A percentile compares a stretch with the other conserved stretches of the same genome.
Evolutionary conservation across 2,113 vertebrate species (phyloP).

Genomic region (Rhinolophus sinicus): DNA sequence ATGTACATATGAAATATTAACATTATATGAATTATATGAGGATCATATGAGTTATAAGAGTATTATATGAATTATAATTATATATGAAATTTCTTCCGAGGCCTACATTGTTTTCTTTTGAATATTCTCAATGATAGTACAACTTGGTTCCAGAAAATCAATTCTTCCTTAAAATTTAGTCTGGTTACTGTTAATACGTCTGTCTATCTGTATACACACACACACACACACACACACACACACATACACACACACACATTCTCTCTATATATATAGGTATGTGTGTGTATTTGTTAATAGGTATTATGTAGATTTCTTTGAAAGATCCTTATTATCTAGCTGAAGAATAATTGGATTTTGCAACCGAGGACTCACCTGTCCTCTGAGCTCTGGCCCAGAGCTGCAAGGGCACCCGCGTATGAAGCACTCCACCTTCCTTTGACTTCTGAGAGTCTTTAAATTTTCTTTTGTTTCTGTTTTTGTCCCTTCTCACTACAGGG

Average conservation of each 20-base stretch:
- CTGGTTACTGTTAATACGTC: background rate
- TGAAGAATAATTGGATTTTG: background rate
- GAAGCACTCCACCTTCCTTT: background rate
- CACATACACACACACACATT: rapidly evolving
- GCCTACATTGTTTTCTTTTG: background rate
- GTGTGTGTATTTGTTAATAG: background rate
- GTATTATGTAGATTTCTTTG: background rate
- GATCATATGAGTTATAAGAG: background rate
- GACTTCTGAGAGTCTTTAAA: background rate
- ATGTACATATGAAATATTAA: background rate
- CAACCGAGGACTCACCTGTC: background rate
- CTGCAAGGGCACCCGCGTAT: rapidly evolving
- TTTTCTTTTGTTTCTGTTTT: background rate
- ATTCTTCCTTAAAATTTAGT: background rate
- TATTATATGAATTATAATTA: background rate
- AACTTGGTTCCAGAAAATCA: background rate
- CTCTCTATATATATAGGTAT: rapidly evolving
- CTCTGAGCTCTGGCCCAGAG: background rate
- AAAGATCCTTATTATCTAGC: background rate
- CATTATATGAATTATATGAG: background rate
- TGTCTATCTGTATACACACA: background rate
- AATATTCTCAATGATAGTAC: background rate
- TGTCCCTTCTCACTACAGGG: background rate
- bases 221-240: background rate
- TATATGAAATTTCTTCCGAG: background rate